Percentiles rank a stretch among this genome's conserved stretches.
Evolutionary conservation across 2,888 invertebrate species (phyloP).

Genomic region (Lasiommata megera): DNA sequence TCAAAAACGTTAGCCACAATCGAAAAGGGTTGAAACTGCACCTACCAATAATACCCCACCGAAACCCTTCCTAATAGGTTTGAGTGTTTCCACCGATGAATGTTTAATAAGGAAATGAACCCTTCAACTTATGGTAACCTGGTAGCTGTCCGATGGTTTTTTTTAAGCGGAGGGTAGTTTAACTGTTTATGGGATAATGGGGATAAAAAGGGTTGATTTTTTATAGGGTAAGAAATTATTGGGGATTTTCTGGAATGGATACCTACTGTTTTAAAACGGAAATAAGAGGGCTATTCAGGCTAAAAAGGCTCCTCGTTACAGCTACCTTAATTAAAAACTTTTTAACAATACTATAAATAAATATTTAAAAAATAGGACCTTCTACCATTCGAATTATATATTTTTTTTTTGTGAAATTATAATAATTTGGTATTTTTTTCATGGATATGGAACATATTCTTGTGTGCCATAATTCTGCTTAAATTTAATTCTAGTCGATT

Average conservation of each 20-base stretch:
- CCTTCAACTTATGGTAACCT: conserved; percentile 55
- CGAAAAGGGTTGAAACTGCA: conserved; percentile 61
- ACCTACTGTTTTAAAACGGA: not conserved
- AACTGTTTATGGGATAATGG: conserved; percentile 33
- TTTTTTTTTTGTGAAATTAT: too few species aligned
- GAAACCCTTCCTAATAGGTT: conserved; percentile 58
- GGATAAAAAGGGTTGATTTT: conserved; percentile 24
- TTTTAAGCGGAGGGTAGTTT: conserved; percentile 34
- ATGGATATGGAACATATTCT: too few species aligned
- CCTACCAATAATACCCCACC: conserved; percentile 39
- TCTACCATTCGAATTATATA: too few species aligned
- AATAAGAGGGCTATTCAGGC: not conserved
- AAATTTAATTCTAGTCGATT: too few species aligned
- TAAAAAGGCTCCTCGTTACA: not conserved
- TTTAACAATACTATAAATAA: too few species aligned
- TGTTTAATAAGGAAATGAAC: conserved; percentile 65
- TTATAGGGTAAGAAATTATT: conserved; percentile 7
- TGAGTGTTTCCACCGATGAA: conserved; percentile 71
- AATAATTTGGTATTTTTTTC: too few species aligned
- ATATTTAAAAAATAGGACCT: too few species aligned
- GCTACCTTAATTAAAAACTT: not conserved
- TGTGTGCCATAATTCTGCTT: too few species aligned
- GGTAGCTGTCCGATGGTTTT: conserved; percentile 32
- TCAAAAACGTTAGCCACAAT: conserved; percentile 24
- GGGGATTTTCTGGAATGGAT: conserved; percentile 1